phyloP scores from a whole-genome alignment of 1,140 invertebrate genomes.

The Drosophila kanapiae region DNA sequence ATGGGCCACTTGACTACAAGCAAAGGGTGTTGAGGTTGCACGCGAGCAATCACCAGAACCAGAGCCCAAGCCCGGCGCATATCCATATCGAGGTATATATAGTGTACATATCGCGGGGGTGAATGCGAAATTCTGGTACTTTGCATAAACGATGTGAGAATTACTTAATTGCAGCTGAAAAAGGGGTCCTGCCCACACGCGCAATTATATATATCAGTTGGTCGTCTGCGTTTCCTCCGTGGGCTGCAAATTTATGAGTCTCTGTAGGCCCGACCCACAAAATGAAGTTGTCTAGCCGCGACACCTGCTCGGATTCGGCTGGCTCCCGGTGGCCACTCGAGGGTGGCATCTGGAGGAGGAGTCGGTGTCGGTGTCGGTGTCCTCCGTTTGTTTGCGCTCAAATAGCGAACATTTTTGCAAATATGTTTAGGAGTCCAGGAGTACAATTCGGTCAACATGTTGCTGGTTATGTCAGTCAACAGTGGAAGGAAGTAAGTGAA shows the following conservation, averaged over 20 bases:
- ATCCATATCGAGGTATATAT: conserved; percentile 9
- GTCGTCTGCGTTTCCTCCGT: conserved; percentile 45
- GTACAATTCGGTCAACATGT: conserved; percentile 35
- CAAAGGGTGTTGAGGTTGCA: conserved; percentile 84
- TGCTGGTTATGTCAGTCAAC: conserved; percentile 44
- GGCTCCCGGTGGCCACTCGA: background rate
- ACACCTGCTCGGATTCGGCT: conserved; percentile 16
- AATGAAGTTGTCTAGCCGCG: conserved; percentile 76
- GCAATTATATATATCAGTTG: conserved; percentile 38
- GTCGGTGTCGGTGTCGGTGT: background rate
- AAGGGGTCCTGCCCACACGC: conserved; percentile 27
- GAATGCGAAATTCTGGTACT: conserved; percentile 62
- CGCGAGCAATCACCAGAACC: conserved; percentile 72
- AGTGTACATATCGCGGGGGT: conserved; percentile 12
- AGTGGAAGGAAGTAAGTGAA: background rate
- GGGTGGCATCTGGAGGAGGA: conserved; percentile 1
- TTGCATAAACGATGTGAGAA: conserved; percentile 84
- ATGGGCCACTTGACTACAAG: conserved; percentile 83
- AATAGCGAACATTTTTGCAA: conserved; percentile 32
- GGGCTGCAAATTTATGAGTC: conserved; percentile 68
- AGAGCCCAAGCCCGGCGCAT: background rate
- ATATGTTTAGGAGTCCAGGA: conserved; percentile 23
- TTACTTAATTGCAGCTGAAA: conserved; percentile 77
- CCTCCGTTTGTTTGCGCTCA: conserved; percentile 42
- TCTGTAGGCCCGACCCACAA: conserved; percentile 57